Evolutionary conservation across 2,888 invertebrate species (phyloP).

Genomic region (Pristionchus japonicus): DNA sequence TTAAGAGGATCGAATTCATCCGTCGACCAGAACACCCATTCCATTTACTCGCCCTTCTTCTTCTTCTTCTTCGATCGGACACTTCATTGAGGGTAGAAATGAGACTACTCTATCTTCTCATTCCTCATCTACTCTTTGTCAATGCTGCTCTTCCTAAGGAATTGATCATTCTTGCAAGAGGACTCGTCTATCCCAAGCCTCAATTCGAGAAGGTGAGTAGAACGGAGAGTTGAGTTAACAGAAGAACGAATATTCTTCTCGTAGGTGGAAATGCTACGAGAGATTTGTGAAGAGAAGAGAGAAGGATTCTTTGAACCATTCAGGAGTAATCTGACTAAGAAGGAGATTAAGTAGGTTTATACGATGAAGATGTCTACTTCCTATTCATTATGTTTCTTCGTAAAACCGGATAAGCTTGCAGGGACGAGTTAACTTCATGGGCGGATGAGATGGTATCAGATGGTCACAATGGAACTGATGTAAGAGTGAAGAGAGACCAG

Average conservation of each 20-base stretch:
- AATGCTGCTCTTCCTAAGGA: background rate
- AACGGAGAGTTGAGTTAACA: background rate
- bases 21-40: background rate
- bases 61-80: too few relatives aligned
- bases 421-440: background rate
- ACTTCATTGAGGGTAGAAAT: background rate
- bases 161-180: conserved; percentile 11
- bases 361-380: background rate
- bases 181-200: conserved; percentile 37
- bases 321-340: conserved; percentile 7
- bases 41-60: too few relatives aligned
- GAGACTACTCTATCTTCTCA: background rate
- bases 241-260: too few relatives aligned
- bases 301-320: conserved; percentile 8
- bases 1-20: background rate
- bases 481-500: too few relatives aligned
- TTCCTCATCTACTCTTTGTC: background rate
- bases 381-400: background rate
- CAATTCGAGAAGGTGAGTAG: conserved; percentile 8
- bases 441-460: background rate
- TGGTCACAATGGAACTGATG: conserved; percentile 1
- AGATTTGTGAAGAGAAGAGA: conserved; percentile 13
- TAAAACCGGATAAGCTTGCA: background rate
- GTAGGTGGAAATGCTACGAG: background rate
- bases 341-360: background rate